phyloP scores from a whole-genome alignment of 2,113 vertebrate species.

The Cyprinodon brontotheroides region DNA sequence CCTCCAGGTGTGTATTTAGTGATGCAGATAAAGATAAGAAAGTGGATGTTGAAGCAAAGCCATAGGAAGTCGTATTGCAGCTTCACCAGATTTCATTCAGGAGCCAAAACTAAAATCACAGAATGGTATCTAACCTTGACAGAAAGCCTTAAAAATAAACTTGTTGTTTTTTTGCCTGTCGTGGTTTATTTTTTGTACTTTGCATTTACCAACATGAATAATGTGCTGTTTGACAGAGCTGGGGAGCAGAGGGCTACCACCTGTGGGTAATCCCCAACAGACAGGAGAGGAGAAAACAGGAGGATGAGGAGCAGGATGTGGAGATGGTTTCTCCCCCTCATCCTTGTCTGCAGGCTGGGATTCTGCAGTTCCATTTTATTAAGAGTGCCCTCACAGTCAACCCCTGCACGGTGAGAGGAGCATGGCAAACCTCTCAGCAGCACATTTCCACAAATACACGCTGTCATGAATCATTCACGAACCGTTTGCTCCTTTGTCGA shows the following conservation, averaged over 20 bases:
- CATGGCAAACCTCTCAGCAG: not conserved
- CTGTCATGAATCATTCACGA: not conserved
- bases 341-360: conserved; percentile 80
- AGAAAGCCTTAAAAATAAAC: too few relatives aligned
- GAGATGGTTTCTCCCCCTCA: conserved; percentile 45
- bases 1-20: too few relatives aligned
- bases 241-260: conserved; percentile 98
- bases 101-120: not conserved
- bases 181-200: not conserved
- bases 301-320: conserved; percentile 52
- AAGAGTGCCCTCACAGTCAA: conserved; percentile 97
- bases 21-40: too few relatives aligned
- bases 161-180: too few relatives aligned
- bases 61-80: too few relatives aligned
- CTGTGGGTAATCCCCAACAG: conserved; percentile 90
- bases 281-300: conserved; percentile 65
- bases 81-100: too few relatives aligned
- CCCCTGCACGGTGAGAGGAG: conserved; percentile 91
- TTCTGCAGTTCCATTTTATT: conserved; percentile 97
- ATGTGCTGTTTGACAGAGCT: conserved; percentile 82
- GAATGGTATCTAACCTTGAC: not conserved
- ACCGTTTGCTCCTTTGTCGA: not conserved
- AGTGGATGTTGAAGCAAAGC: too few relatives aligned
- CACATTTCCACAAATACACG: not conserved
- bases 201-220: not conserved